Percentiles rank a stretch among this genome's conserved stretches.
These are phyloP conservation scores for Apantesis nais DNA, from an alignment of 2,888 invertebrate genomes.

Conservation along the genomic window DNA sequence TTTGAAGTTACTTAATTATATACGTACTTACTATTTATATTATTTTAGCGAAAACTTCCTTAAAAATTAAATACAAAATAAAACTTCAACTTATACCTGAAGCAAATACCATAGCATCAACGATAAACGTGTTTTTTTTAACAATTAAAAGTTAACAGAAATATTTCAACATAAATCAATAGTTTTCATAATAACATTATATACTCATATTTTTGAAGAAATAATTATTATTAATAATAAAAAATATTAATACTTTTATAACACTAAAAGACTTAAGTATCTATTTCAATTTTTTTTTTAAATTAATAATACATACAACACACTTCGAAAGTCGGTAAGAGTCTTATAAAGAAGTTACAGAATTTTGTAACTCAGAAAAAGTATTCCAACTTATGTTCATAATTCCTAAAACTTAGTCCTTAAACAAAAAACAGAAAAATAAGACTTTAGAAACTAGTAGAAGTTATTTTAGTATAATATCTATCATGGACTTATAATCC, in stretches of 20 bases:
- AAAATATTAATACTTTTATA: too few species aligned
- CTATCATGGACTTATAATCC: slow-evolving; percentile 23
- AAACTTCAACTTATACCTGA: slow-evolving; percentile 24
- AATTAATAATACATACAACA: background rate
- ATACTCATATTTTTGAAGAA: slow-evolving; percentile 37
- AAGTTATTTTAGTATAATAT: slow-evolving; percentile 11
- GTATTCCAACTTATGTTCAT: background rate
- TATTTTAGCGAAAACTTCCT: slow-evolving; percentile 21
- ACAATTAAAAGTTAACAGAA: slow-evolving; percentile 5
- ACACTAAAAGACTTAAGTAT: background rate
- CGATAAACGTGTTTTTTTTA: slow-evolving; percentile 18
- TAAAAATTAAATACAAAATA: slow-evolving; percentile 24
- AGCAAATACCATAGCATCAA: slow-evolving; percentile 16
- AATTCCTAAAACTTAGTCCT: background rate
- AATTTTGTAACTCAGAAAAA: background rate
- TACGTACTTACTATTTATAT: slow-evolving; percentile 26
- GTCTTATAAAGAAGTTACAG: background rate
- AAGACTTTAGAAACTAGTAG: slow-evolving; percentile 11
- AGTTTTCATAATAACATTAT: slow-evolving; percentile 26
- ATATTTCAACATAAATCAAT: slow-evolving; percentile 1
- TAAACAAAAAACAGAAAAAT: background rate
- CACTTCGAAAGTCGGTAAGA: background rate
- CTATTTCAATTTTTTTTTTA: background rate
- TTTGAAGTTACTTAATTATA: slow-evolving; percentile 25
- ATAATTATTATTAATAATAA: too few species aligned